A percentile compares a stretch with the other conserved stretches of the same genome.
Conservation (phyloP, 1,140 invertebrate species). For the Lepidurus couesii region DNA sequence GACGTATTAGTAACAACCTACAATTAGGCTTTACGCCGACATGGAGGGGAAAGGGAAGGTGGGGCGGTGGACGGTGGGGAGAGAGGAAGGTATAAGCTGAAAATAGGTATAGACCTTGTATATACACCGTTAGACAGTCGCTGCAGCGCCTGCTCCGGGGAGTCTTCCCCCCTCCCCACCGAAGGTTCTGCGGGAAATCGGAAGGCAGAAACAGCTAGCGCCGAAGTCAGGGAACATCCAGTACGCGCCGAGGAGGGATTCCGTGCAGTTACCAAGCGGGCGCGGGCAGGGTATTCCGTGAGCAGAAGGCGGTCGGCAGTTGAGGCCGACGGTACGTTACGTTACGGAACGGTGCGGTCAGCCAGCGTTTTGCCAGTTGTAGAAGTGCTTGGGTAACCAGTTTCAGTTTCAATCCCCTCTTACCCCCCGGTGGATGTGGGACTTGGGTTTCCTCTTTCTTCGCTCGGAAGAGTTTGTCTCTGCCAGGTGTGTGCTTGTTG, state of each 20-base stretch:
- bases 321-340: background rate
- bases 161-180: background rate
- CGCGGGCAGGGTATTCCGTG: background rate
- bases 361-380: background rate
- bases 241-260: conserved; percentile 11
- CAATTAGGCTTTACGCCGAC: too few species aligned
- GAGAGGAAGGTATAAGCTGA: too few species aligned
- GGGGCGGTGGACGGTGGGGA: too few species aligned
- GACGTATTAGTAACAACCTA: too few species aligned
- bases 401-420: too few species aligned
- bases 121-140: too few species aligned
- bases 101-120: too few species aligned
- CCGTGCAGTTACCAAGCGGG: conserved; percentile 1
- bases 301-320: background rate
- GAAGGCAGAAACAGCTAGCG: background rate
- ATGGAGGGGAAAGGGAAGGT: too few species aligned
- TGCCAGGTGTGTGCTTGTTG: conserved; percentile 4
- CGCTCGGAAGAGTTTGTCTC: conserved; percentile 2
- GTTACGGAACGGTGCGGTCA: background rate
- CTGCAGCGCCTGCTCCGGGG: background rate
- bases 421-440: too few species aligned
- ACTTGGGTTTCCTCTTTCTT: too few species aligned
- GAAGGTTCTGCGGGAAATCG: background rate
- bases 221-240: background rate
- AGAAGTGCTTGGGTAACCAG: background rate